Percentiles rank a stretch among this genome's conserved stretches.
Conservation (phyloP, 2,797 vertebrate genomes). For the Diceros bicornis region DNA sequence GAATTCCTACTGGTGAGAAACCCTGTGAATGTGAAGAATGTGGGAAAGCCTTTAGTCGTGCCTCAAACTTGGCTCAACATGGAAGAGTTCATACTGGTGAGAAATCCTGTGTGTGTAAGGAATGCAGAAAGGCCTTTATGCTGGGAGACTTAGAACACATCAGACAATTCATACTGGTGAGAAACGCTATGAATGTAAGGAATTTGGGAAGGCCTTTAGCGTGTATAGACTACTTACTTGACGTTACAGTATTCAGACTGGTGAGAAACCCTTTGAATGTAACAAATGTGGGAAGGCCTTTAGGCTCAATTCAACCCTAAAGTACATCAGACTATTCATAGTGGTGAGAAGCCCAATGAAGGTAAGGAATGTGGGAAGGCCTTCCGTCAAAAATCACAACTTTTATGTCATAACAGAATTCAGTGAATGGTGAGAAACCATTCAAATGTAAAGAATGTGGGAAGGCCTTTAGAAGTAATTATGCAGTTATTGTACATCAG, state of each 20-base stretch:
- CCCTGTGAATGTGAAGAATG: conserved; percentile 35
- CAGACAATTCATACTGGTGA: conserved; percentile 76
- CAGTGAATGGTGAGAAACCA: too few species aligned
- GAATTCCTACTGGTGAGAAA: not conserved
- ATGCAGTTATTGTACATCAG: too few species aligned
- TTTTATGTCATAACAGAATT: too few species aligned
- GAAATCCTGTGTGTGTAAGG: conserved; percentile 68
- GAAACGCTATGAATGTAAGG: not conserved
- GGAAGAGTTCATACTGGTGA: not conserved
- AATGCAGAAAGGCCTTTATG: conserved; percentile 73
- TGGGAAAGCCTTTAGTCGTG: conserved; percentile 1
- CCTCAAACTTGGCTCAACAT: not conserved
- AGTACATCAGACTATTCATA: conserved; percentile 77
- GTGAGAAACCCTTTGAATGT: conserved; percentile 67
- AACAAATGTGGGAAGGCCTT: conserved; percentile 77
- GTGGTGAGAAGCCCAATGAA: conserved; percentile 76
- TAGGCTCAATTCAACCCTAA: conserved; percentile 43
- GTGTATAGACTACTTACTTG: too few species aligned
- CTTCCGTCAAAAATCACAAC: not conserved
- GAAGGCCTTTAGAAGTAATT: conserved; percentile 68
- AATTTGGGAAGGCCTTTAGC: conserved; percentile 60
- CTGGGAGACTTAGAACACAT: not conserved
- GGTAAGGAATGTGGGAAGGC: conserved; percentile 73
- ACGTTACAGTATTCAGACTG: conserved; percentile 28
- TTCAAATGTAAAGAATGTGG: conserved; percentile 61